These are phyloP conservation scores for Digitonthophagus gazella DNA, from an alignment of 2,888 invertebrate genomes.

Conservation along the genomic window DNA sequence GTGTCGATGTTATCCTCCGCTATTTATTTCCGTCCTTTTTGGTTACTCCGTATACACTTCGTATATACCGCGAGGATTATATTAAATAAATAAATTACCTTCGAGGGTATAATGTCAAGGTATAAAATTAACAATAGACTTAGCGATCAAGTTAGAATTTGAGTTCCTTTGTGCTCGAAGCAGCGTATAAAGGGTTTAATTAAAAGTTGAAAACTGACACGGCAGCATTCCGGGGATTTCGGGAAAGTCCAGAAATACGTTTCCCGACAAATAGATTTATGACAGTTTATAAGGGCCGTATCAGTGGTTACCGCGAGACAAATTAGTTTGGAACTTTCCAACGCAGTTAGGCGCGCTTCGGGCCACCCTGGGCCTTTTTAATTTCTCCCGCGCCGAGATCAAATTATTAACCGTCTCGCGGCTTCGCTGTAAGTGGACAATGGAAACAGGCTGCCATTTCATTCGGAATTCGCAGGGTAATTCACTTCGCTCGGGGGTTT, in stretches of 20 bases:
- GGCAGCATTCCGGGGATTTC: neutral
- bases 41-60: neutral
- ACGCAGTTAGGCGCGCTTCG: constrained; percentile 44
- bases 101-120: too few species aligned
- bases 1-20: neutral
- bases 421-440: constrained; percentile 31
- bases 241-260: constrained; percentile 39
- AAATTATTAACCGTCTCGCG: constrained; percentile 31
- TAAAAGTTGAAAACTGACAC: constrained; percentile 40
- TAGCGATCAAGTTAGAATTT: neutral
- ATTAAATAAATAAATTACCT: too few species aligned
- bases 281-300: constrained; percentile 46
- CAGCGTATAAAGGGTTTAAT: constrained; percentile 39
- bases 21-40: neutral
- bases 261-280: constrained; percentile 46
- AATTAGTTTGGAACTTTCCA: constrained; percentile 50
- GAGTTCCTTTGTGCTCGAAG: neutral
- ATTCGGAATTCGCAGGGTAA: constrained; percentile 18
- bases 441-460: constrained; percentile 4
- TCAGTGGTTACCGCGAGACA: constrained; percentile 46
- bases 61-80: too few species aligned
- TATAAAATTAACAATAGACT: neutral
- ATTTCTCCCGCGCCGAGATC: constrained; percentile 27
- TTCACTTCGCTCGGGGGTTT: constrained; percentile 6
- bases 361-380: constrained; percentile 34